Evolutionary conservation across 1,140 invertebrate species (phyloP).

Genomic region (Metaphire vulgaris): DNA sequence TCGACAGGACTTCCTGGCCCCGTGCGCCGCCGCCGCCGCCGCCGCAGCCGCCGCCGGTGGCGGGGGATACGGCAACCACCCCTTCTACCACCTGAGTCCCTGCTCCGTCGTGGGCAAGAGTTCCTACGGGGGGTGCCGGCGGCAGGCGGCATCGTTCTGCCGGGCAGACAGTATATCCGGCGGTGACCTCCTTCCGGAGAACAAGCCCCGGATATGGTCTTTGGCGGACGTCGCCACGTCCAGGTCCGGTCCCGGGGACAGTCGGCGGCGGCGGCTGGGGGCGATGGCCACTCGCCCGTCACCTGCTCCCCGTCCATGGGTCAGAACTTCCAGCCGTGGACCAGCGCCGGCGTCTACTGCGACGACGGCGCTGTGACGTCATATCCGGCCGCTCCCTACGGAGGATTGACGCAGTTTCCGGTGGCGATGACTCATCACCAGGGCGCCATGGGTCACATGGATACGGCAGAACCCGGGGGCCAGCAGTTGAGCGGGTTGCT

Average conservation of each 20-base stretch:
- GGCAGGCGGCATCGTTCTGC: background rate
- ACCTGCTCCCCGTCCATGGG: background rate
- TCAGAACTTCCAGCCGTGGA: background rate
- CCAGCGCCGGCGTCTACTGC: background rate
- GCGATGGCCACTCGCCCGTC: background rate
- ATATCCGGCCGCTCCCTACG: background rate
- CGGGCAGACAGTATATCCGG: too few species aligned
- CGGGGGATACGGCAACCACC: background rate
- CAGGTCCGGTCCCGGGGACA: constrained; percentile 53
- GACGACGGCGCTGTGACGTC: background rate
- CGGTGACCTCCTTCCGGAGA: background rate
- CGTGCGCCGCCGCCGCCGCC: too few species aligned
- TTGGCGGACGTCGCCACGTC: constrained; percentile 92
- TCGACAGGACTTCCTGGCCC: background rate
- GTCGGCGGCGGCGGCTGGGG: background rate
- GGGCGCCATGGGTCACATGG: background rate
- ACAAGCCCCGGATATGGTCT: constrained; percentile 93
- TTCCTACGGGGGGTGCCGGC: too few species aligned
- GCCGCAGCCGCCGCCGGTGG: too few species aligned
- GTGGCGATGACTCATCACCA: background rate
- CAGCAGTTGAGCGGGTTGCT: background rate
- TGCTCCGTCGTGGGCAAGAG: background rate
- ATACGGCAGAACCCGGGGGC: too few species aligned
- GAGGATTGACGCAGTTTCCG: background rate
- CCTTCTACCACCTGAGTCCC: background rate